phyloP scores from a whole-genome alignment of 2,888 invertebrate genomes.

The Xylophagus ater region DNA sequence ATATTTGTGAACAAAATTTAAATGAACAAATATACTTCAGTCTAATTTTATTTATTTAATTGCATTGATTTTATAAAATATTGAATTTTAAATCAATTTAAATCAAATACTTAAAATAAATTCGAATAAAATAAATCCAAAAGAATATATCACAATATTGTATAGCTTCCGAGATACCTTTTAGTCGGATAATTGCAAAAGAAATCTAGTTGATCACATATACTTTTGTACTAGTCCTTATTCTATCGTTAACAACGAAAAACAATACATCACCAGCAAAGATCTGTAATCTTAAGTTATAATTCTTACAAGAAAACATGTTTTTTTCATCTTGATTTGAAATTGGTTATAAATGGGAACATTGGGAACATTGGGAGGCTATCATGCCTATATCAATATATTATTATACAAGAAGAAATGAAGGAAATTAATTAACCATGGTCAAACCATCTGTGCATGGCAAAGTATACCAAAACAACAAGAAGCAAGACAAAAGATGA shows the following conservation, averaged over 20 bases:
- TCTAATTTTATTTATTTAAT: too few relatives aligned
- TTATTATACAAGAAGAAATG: constrained; percentile 14
- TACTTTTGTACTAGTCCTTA: constrained; percentile 9
- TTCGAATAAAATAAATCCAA: too few relatives aligned
- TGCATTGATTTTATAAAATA: too few relatives aligned
- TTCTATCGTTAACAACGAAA: too few relatives aligned
- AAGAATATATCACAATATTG: too few relatives aligned
- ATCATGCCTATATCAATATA: too few relatives aligned
- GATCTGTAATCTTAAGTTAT: constrained; percentile 16
- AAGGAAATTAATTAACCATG: constrained; percentile 17
- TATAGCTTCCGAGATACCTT: constrained; percentile 19
- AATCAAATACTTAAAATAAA: too few relatives aligned
- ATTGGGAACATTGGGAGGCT: too few relatives aligned
- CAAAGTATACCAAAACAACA: background rate
- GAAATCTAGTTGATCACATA: constrained; percentile 15
- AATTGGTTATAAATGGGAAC: background rate
- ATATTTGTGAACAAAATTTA: too few relatives aligned
- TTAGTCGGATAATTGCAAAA: constrained; percentile 19
- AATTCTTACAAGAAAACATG: constrained; percentile 12
- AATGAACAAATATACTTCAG: too few relatives aligned
- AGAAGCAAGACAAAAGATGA: background rate
- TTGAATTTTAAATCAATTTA: too few relatives aligned
- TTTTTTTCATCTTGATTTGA: constrained; percentile 5
- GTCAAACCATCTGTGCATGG: constrained; percentile 13
- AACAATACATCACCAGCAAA: constrained; percentile 17